These are phyloP conservation scores for Elgaria multicarinata DNA, from an alignment of 2,113 vertebrate species.

Conservation along the genomic window DNA sequence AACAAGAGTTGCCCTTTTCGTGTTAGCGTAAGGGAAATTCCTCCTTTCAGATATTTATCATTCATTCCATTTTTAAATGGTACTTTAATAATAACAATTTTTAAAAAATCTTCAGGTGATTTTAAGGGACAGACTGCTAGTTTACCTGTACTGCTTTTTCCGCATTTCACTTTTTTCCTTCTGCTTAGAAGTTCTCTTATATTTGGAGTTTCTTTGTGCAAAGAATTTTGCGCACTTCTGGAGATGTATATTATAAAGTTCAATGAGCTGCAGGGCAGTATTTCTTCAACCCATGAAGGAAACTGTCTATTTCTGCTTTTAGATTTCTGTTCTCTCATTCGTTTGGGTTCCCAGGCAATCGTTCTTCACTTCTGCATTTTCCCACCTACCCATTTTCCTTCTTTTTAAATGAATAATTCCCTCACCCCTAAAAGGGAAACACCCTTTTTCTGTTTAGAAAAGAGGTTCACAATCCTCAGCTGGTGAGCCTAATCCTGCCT, in stretches of 20 bases:
- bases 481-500: no score
- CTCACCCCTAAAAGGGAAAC: no score
- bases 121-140: neutral
- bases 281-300: neutral
- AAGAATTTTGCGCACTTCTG: neutral
- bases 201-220: neutral
- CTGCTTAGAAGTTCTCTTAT: neutral
- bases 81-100: no score
- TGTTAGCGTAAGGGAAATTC: neutral
- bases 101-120: neutral
- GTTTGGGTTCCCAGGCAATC: neutral
- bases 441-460: no score
- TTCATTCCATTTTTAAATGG: neutral
- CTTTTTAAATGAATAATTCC: neutral
- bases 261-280: neutral
- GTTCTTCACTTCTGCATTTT: constrained; percentile 1
- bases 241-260: neutral
- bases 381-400: neutral
- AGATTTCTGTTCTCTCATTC: constrained; percentile 4
- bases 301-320: neutral
- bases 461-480: no score
- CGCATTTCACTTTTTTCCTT: neutral
- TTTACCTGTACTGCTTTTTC: neutral
- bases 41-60: neutral
- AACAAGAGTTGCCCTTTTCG: neutral